Evolutionary conservation across 2,797 vertebrate genomes (phyloP).

Genomic region (Hydrophis major): DNA sequence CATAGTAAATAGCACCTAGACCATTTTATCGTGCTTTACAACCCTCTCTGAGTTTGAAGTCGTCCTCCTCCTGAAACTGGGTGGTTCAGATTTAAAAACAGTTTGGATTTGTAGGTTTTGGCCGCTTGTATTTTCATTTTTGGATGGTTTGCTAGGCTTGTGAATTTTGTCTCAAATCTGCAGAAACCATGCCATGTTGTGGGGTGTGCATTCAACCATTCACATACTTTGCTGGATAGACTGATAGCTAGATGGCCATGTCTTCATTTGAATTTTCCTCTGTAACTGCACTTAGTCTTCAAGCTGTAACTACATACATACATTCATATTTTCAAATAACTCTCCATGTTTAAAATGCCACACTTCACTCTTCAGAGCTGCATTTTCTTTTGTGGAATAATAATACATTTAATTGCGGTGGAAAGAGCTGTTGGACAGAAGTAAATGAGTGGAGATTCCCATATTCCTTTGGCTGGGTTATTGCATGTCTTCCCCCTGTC

Average conservation of each 20-base stretch:
- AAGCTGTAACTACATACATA: not conserved
- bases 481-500: not conserved
- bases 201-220: not conserved
- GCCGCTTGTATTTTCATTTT: not conserved
- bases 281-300: not conserved
- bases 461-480: not conserved
- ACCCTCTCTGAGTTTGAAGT: too few species aligned
- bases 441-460: not conserved
- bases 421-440: not conserved
- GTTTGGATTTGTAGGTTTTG: not conserved
- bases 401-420: not conserved
- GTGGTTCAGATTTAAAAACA: not conserved
- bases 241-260: too few species aligned
- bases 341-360: not conserved
- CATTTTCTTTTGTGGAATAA: not conserved
- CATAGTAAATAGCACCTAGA: too few species aligned
- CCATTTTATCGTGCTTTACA: not conserved
- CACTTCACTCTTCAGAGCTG: not conserved
- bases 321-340: too few species aligned
- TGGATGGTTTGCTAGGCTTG: not conserved
- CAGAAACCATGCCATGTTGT: not conserved
- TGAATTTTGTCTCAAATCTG: not conserved
- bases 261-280: not conserved
- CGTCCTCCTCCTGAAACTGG: not conserved
- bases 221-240: too few species aligned